Evolutionary conservation across 1,140 invertebrate genomes (phyloP).

Genomic region (Patella vulgata): DNA sequence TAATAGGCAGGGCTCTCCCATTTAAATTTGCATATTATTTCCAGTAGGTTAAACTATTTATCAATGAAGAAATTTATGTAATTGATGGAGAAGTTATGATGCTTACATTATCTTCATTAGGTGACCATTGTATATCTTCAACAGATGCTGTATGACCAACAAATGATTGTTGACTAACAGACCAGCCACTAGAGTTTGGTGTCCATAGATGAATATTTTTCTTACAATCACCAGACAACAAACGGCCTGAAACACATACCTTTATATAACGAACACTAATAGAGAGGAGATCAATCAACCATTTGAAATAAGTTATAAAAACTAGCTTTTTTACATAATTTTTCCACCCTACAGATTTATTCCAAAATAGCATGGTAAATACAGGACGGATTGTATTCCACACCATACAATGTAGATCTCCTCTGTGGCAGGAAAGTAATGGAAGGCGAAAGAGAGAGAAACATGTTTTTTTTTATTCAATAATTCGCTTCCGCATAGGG

Average conservation of each 20-base stretch:
- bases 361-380: too few species aligned
- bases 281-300: not conserved
- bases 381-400: too few species aligned
- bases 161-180: conserved; percentile 88
- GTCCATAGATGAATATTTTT: conserved; percentile 95
- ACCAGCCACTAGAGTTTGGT: conserved; percentile 81
- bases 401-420: too few species aligned
- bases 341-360: too few species aligned
- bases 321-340: too few species aligned
- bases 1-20: too few species aligned
- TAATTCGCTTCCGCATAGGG: too few species aligned
- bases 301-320: too few species aligned
- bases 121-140: conserved; percentile 99
- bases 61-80: not conserved
- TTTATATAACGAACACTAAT: not conserved
- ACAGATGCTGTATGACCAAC: conserved; percentile 91
- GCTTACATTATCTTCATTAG: conserved; percentile 86
- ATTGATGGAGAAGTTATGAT: not conserved
- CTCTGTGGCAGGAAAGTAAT: too few species aligned
- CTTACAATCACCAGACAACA: conserved; percentile 90
- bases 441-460: too few species aligned
- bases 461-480: too few species aligned
- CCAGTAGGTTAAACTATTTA: not conserved
- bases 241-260: conserved; percentile 69
- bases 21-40: not conserved